Evolutionary conservation across 2,113 vertebrate genomes (phyloP).

Genomic region (Pelobates fuscus): DNA sequence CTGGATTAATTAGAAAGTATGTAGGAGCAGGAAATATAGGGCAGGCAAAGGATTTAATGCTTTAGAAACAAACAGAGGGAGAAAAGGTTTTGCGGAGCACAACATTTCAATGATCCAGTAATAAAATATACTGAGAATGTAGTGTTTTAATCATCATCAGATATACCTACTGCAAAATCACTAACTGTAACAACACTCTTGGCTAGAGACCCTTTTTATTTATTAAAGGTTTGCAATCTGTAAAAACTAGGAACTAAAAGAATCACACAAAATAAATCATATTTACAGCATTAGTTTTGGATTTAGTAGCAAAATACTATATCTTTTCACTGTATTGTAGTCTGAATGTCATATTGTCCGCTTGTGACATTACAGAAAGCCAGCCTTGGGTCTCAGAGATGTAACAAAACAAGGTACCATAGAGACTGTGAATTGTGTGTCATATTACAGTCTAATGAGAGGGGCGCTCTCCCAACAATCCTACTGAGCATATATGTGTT

Average conservation of each 20-base stretch:
- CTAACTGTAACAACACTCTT: too few species aligned
- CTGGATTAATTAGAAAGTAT: conserved; percentile 71
- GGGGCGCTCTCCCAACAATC: background rate
- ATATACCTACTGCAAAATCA: too few species aligned
- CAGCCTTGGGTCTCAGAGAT: background rate
- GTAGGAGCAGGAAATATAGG: conserved; percentile 41
- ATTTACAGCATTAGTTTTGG: too few species aligned
- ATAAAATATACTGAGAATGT: background rate
- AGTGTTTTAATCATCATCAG: background rate
- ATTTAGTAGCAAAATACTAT: too few species aligned
- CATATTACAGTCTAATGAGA: conserved; percentile 32
- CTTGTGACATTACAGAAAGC: background rate
- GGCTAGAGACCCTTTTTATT: too few species aligned
- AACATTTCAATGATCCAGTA: background rate
- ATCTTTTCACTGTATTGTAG: background rate
- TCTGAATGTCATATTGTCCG: background rate
- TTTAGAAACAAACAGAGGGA: background rate
- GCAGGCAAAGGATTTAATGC: conserved; percentile 32
- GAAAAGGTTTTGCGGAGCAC: conserved; percentile 1
- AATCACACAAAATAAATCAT: too few species aligned
- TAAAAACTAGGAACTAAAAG: too few species aligned
- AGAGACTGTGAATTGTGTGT: conserved; percentile 13
- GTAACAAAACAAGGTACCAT: background rate
- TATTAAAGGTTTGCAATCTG: too few species aligned
- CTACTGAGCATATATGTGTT: conserved; percentile 37